Conservation (phyloP, 2,113 vertebrate genomes). For the Marmota flaviventris region DNA sequence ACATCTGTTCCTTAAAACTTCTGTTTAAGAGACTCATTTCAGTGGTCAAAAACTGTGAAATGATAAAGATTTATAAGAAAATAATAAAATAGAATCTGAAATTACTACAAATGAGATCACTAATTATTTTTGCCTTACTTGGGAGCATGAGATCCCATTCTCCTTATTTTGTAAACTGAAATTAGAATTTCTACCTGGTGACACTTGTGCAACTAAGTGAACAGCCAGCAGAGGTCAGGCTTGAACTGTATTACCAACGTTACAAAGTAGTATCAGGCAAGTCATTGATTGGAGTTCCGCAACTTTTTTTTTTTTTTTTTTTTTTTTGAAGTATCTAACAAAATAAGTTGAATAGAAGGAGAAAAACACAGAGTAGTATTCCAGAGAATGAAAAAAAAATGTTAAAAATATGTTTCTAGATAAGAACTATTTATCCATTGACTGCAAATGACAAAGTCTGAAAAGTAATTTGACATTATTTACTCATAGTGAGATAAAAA, state of each 20-base stretch:
- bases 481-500: conserved; percentile 29
- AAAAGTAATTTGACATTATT: conserved; percentile 26
- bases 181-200: neutral
- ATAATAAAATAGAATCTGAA: neutral
- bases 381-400: neutral
- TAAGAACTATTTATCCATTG: neutral
- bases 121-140: neutral
- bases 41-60: neutral
- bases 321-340: neutral
- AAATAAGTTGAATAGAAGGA: neutral
- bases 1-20: conserved; percentile 30
- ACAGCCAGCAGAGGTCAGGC: conserved; percentile 64
- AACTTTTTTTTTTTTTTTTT: neutral
- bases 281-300: neutral
- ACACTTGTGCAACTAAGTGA: conserved; percentile 12
- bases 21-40: neutral
- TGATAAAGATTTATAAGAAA: neutral
- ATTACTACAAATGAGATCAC: neutral
- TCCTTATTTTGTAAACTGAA: neutral
- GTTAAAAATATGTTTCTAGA: neutral
- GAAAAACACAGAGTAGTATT: neutral
- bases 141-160: neutral
- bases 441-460: neutral
- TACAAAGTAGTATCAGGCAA: rapidly evolving
- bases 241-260: neutral